Evolutionary conservation across 2,113 vertebrate genomes (phyloP).

Genomic region (Regulus satrapa): DNA sequence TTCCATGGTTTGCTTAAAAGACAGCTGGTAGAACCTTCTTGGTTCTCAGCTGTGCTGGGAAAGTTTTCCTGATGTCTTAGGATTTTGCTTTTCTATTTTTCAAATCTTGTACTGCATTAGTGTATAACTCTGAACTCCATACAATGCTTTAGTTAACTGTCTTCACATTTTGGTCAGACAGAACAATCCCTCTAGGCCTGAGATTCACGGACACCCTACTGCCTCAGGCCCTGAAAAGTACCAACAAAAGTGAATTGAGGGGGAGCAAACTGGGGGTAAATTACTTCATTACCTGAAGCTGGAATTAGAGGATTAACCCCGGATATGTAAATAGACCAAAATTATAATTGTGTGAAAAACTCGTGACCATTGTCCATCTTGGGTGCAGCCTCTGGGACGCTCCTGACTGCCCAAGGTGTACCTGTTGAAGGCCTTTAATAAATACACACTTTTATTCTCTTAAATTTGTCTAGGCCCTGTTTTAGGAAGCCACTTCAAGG

Average conservation of each 20-base stretch:
- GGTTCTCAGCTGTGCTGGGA: neutral
- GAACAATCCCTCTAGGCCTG: neutral
- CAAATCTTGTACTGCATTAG: neutral
- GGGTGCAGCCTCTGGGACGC: neutral
- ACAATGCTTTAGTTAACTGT: neutral
- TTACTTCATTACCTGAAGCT: neutral
- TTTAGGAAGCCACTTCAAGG: neutral
- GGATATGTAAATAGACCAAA: neutral
- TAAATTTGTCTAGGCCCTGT: neutral
- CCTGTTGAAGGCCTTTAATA: neutral
- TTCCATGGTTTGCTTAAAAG: neutral
- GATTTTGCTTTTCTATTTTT: neutral
- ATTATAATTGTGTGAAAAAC: neutral
- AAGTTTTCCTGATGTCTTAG: neutral
- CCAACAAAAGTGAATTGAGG: neutral
- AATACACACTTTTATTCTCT: neutral
- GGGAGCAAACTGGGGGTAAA: neutral
- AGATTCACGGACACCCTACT: neutral
- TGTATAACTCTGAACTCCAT: neutral
- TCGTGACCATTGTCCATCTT: accelerated
- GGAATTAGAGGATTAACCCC: neutral
- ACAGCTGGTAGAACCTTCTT: neutral
- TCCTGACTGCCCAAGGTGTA: neutral
- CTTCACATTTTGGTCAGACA: neutral
- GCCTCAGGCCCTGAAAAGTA: neutral